Base-by-base conservation (phyloP, 2,797 vertebrate genomes). In the Sebastes minor region DNA sequence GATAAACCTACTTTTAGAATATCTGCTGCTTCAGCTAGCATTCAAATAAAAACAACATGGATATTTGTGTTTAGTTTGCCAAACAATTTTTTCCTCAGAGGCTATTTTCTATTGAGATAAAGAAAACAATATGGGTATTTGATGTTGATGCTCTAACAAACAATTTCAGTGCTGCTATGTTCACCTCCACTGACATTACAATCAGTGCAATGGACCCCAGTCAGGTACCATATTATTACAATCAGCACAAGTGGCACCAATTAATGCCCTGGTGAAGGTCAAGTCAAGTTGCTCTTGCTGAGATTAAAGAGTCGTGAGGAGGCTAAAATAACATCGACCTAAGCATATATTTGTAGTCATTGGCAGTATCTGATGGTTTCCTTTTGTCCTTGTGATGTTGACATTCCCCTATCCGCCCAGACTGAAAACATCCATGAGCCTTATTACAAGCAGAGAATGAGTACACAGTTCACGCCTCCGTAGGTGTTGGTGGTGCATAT, bases 211-310 rank as follows among this genome's bases (percentile, higher is more conserved):
- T 66, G 53, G 33, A 70, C 27, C 61, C 12, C 9, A 35, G 67
- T 79, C 78, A 79, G 70, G 74, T 49, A 81, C 56, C 49, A 53
- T 82, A 59, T 80, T 75, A 88, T 92, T 89, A 87, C 66, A 89
- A 91, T 88, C 86, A 88, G 67, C 59, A 38, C 18, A 35, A 81
- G 80, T 56, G 74, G 63, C 49, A 64, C 60, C 33, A 33, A 59
- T 63, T 86, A 72, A 78, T 59, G 16, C 27, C 23, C 33, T 80
- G 28, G n/a, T 35, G 59, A 83, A 86, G 62, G 56, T 83, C 66
- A 64, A 57, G 57, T 63, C 52, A 33, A 66, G 70, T 55, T 6
- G 30, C 20, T 22, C 35, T 32, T 25, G 11, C 71, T 76, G 65
- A 76, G 49, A 84, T 81, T 56, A 69, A 77, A 64, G 62, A 22